Evolutionary conservation across 35 echinoderm and acorn worm genomes (phyloP).

Genomic region (Stichopus chloronotus): DNA sequence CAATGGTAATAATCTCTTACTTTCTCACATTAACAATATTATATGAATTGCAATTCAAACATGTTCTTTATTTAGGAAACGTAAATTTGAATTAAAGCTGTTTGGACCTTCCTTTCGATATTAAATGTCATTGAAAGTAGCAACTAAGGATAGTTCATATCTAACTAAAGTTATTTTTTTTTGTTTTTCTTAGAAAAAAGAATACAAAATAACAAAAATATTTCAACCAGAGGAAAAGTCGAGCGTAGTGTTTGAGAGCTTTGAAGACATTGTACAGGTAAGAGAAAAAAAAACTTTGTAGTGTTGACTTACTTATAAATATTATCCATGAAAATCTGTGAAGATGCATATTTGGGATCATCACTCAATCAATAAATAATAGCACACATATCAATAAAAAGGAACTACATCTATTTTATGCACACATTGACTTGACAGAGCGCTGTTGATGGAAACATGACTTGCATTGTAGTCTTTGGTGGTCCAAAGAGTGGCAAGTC

Average conservation of each 20-base stretch:
- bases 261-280: constrained; percentile 4
- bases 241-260: neutral
- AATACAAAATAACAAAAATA: neutral
- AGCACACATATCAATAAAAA: neutral
- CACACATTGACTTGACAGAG: neutral
- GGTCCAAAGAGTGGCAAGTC: neutral
- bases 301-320: neutral
- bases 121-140: neutral
- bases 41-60: neutral
- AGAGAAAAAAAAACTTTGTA: neutral
- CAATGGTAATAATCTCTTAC: neutral
- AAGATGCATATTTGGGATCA: neutral
- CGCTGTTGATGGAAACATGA: neutral
- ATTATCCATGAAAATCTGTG: neutral
- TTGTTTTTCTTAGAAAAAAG: neutral
- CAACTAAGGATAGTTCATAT: neutral
- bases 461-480: neutral
- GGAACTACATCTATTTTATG: neutral
- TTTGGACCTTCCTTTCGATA: neutral
- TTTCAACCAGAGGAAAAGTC: neutral
- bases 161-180: neutral
- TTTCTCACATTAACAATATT: no score
- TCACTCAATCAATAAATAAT: neutral
- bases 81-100: neutral
- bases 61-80: neutral